A percentile compares a stretch with the other conserved stretches of the same genome.
These are phyloP conservation scores for Capreolus pygargus DNA, from an alignment of 2,113 vertebrate genomes.

Conservation along the genomic window DNA sequence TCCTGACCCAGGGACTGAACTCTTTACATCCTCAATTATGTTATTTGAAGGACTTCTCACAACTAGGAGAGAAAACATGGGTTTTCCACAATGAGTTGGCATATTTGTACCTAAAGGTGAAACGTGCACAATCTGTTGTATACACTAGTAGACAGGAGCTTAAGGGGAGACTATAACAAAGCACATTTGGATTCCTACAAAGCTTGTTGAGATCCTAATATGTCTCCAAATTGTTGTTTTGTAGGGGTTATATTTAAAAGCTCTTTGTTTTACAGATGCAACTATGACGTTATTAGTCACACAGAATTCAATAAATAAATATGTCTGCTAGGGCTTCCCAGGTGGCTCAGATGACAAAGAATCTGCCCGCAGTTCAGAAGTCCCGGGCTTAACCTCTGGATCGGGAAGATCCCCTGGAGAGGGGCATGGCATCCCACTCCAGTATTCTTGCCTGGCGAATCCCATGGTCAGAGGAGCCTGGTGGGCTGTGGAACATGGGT, in stretches of 20 bases:
- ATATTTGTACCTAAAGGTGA: not conserved
- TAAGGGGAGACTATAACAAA: not conserved
- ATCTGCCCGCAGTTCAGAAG: not conserved
- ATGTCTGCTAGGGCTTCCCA: not conserved
- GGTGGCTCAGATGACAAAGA: not conserved
- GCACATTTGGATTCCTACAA: not conserved
- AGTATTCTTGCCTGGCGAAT: not conserved
- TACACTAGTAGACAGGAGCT: not conserved
- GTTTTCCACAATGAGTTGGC: not conserved
- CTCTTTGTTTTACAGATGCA: not conserved
- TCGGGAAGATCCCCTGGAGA: not conserved
- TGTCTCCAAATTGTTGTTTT: not conserved
- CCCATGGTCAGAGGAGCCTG: not conserved
- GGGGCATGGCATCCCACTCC: not conserved
- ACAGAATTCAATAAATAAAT: not conserved
- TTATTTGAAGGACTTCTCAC: not conserved
- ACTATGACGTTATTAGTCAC: not conserved
- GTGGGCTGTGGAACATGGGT: not conserved
- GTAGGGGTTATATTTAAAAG: not conserved
- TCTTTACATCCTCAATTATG: not conserved
- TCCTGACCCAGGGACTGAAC: not conserved
- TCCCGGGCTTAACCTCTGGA: not conserved
- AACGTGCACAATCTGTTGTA: rapidly evolving
- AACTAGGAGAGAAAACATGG: not conserved
- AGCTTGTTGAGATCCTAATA: not conserved